Conservation (phyloP, 2,113 vertebrate genomes). For the Hippopotamus amphibius region DNA sequence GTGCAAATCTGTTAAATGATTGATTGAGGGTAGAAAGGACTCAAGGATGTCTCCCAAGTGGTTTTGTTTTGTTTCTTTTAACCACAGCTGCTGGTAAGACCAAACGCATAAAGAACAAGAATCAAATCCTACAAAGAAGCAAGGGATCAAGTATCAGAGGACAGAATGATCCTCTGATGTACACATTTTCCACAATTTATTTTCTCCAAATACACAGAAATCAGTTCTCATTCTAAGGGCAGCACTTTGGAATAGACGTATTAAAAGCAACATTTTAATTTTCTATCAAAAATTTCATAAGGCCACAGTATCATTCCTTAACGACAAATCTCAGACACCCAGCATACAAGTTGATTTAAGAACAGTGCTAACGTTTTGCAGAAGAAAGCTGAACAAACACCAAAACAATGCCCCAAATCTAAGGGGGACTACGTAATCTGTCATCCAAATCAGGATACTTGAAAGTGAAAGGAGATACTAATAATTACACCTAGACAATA, state of each 20-base stretch:
- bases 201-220: not conserved
- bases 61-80: not conserved
- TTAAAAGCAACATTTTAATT: not conserved
- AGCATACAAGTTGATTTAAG: not conserved
- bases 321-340: not conserved
- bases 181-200: not conserved
- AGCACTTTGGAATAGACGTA: not conserved
- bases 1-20: not conserved
- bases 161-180: not conserved
- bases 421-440: not conserved
- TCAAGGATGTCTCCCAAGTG: too few relatives aligned
- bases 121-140: not conserved
- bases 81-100: not conserved
- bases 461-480: not conserved
- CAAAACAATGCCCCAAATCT: not conserved
- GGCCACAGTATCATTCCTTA: not conserved
- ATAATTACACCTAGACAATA: not conserved
- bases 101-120: not conserved
- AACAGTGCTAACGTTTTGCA: not conserved
- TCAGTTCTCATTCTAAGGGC: not conserved
- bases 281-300: not conserved
- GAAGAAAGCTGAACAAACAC: not conserved
- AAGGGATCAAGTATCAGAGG: not conserved
- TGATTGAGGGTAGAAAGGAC: not conserved
- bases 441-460: not conserved